phyloP scores from a whole-genome alignment of 1,140 invertebrate genomes.

The Orchesella cincta region DNA sequence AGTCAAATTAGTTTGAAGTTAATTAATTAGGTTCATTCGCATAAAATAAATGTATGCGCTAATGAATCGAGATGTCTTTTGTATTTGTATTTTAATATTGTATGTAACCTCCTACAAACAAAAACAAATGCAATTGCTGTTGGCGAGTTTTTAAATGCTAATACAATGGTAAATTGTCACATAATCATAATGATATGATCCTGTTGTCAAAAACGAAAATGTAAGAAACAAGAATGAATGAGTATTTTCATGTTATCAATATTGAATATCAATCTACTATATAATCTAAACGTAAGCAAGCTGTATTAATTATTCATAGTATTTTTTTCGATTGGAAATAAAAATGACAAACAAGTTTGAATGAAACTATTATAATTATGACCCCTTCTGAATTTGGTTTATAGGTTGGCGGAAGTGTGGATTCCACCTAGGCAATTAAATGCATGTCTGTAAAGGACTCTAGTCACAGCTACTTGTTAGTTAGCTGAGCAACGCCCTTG shows the following conservation, averaged over 20 bases:
- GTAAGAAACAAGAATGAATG: not conserved
- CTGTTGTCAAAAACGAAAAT: not conserved
- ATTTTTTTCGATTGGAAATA: no score
- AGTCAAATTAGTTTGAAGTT: no score
- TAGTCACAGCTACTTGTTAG: conserved; percentile 34
- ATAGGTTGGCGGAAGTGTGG: no score
- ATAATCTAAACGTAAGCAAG: no score
- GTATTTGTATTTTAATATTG: no score
- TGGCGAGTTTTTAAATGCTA: not conserved
- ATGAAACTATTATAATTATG: not conserved
- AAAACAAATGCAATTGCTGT: not conserved
- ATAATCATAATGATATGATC: not conserved
- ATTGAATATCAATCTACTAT: no score
- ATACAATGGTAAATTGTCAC: not conserved
- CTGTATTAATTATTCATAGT: no score
- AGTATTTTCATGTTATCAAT: conserved; percentile 1
- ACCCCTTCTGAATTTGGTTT: conserved; percentile 21
- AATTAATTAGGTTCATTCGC: no score
- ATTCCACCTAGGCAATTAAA: not conserved
- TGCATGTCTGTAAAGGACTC: not conserved
- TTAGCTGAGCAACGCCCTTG: conserved; percentile 52
- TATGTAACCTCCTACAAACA: no score
- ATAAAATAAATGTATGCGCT: not conserved
- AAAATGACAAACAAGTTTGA: not conserved
- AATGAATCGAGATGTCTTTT: no score